Conservation (phyloP, 2,797 vertebrate species). For the Melanotaenia nigrans region DNA sequence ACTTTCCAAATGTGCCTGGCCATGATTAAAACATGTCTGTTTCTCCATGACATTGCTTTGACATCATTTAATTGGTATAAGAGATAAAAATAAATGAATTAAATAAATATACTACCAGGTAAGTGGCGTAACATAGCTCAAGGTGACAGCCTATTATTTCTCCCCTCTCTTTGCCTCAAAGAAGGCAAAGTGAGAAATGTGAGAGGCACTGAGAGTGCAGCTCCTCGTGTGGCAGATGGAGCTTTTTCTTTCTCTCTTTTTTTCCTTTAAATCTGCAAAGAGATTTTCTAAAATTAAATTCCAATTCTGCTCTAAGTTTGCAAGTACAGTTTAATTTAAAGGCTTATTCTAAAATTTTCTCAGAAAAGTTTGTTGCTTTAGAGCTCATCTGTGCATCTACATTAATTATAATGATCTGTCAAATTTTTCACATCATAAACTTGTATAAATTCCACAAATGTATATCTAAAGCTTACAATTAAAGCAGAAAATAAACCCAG, state of each 20-base stretch:
- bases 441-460: constrained; percentile 12
- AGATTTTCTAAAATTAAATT: constrained; percentile 52
- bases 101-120: constrained; percentile 83
- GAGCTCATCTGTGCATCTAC: constrained; percentile 27
- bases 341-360: constrained; percentile 37
- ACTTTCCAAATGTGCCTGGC: constrained; percentile 68
- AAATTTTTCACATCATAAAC: constrained; percentile 7
- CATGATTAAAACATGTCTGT: constrained; percentile 83
- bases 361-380: constrained; percentile 7
- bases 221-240: constrained; percentile 63
- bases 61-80: constrained; percentile 84
- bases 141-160: constrained; percentile 82
- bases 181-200: constrained; percentile 73
- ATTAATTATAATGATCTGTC: not conserved
- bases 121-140: constrained; percentile 79
- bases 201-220: constrained; percentile 67
- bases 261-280: constrained; percentile 29
- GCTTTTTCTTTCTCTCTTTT: constrained; percentile 38
- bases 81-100: constrained; percentile 82
- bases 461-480: constrained; percentile 19
- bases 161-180: constrained; percentile 75
- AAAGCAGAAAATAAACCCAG: constrained; percentile 20
- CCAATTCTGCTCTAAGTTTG: constrained; percentile 61
- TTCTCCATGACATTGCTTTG: constrained; percentile 83
- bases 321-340: constrained; percentile 42